Base-by-base conservation (phyloP, 2,888 invertebrate species). In the Chloroclysta siterata region DNA sequence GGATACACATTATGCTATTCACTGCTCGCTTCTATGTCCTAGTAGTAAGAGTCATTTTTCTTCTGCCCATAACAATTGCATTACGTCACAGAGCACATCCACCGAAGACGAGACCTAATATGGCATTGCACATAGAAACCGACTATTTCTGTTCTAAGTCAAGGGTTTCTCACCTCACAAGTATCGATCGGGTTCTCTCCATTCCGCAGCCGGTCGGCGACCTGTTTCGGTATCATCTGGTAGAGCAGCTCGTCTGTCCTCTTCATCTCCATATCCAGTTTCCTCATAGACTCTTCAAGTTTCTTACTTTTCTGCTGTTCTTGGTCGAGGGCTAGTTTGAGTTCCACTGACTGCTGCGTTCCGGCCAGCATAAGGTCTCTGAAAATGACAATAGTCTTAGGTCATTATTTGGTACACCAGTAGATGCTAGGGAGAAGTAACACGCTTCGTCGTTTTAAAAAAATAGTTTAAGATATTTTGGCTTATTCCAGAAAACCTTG, bases 171-270 rank as follows among this genome's bases (percentile, higher is more conserved):
- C 71, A 99, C 99, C 95, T 99, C 98, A 84, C 99, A 99, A 13
- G 99, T 99, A 76, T 98, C 98, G 57, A 99, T 98, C 0, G 99
- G 97, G 79, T 97, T 98, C 87, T 98, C 98, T n/a, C 99, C 99
- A 59, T 96, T 96, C 72, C 99, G 91, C 58, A 99, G 93, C 52
- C 98, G 94, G 85, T 99, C 99, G 0, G 99, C 99, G 5, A 99
- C 99, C 82, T 98, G 97, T 84, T 98, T 98, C 36, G 99, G 99
- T 93, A 99, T 99, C 99, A 99, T 99, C 93, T 99, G 99, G 88
- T 99, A 99, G 0, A 99, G 90, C 29, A 99, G 93, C 77, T 98
- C 98, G 82, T 99, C 99, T 0, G 99, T 99, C 68, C 98, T 94
- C 78, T 96, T 96, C 98, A 99, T 99, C 88, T 99, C 99, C 72